Percentiles rank a stretch among this genome's conserved stretches.
These are phyloP conservation scores for Thrips palmi DNA, from an alignment of 1,140 invertebrate species.

Conservation along the genomic window DNA sequence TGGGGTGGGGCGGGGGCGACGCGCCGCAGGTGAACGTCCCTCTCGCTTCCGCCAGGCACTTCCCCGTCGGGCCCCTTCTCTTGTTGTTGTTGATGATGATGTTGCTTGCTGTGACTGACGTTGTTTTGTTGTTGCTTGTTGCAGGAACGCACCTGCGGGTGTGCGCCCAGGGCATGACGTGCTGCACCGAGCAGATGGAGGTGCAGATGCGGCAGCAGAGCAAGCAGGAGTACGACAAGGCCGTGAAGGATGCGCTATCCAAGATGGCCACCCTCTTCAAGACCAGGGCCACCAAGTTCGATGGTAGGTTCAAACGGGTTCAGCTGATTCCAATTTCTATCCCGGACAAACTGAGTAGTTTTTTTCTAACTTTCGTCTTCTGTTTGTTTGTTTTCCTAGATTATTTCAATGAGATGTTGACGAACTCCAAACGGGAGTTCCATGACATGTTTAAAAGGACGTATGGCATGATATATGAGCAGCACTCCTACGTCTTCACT, in stretches of 20 bases:
- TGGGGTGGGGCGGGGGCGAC: no score
- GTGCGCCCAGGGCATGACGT: conserved; percentile 22
- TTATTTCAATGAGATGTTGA: conserved; percentile 69
- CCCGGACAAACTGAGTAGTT: background rate
- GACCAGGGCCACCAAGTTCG: conserved; percentile 22
- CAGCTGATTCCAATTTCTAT: background rate
- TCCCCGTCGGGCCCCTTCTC: no score
- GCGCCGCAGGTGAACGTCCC: no score
- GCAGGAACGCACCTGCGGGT: conserved; percentile 22
- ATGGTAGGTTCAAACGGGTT: no score
- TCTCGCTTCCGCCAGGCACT: no score
- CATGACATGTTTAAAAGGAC: conserved; percentile 88
- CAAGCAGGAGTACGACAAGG: conserved; percentile 22
- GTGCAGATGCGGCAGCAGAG: conserved; percentile 21
- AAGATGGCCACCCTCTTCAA: conserved; percentile 20
- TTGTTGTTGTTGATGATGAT: no score
- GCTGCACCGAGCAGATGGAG: conserved; percentile 27
- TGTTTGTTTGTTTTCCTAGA: conserved; percentile 33
- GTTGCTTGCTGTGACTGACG: no score
- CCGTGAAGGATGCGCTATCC: conserved; percentile 19
- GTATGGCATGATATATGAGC: conserved; percentile 88
- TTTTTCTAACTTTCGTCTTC: conserved; percentile 6
- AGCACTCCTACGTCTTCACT: conserved; percentile 81
- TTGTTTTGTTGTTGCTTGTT: conserved; percentile 12
- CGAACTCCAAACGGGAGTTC: conserved; percentile 65